Evolutionary conservation across 2,113 vertebrate genomes (phyloP).

Genomic region (Cephalopterus ornatus): DNA sequence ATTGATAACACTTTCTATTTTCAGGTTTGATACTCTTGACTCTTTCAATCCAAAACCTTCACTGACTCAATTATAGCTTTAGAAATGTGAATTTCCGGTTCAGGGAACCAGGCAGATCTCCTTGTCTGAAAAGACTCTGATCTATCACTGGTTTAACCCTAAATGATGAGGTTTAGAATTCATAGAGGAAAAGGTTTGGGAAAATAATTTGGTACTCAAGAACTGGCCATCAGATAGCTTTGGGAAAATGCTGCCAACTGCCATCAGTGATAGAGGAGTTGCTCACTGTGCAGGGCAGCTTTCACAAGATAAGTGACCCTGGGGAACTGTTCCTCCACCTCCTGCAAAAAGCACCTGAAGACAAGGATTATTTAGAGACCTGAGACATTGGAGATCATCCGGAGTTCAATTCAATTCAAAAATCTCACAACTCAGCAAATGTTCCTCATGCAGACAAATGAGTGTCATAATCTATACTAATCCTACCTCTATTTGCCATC

Average conservation of each 20-base stretch:
- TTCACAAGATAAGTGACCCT: neutral
- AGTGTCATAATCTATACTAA: neutral
- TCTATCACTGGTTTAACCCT: neutral
- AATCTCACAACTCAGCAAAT: neutral
- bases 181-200: neutral
- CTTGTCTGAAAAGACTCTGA: neutral
- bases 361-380: neutral
- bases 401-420: slow-evolving; percentile 16
- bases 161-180: neutral
- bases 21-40: neutral
- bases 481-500: neutral
- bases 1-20: neutral
- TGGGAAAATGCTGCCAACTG: neutral
- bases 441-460: neutral
- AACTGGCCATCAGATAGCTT: neutral
- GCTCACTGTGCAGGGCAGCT: neutral
- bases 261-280: neutral
- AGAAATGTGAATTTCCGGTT: neutral
- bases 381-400: neutral
- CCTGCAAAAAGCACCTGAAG: neutral
- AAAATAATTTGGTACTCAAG: neutral
- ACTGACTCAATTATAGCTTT: neutral
- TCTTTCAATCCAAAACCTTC: neutral
- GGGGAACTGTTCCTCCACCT: neutral
- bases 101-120: neutral